Conservation (phyloP, 2,888 invertebrate genomes). For the Tetheella fluctuosa region DNA sequence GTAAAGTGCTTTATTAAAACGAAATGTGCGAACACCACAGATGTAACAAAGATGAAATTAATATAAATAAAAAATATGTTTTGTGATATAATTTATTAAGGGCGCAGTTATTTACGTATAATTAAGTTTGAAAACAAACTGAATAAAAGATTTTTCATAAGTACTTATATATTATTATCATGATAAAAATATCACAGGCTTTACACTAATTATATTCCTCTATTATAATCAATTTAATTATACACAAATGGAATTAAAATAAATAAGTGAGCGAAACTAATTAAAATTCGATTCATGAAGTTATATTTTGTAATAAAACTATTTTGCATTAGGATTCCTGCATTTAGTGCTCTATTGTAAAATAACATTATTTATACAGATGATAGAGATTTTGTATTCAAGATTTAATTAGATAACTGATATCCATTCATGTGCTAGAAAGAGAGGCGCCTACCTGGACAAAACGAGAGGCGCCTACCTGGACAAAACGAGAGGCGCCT, state of each 20-base stretch:
- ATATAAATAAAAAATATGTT: neutral
- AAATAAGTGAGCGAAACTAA: neutral
- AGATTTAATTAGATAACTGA: no score
- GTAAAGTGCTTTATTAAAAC: neutral
- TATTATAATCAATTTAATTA: neutral
- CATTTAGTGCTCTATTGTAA: neutral
- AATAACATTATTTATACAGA: neutral
- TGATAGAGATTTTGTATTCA: neutral
- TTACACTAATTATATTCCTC: slow-evolving; percentile 2
- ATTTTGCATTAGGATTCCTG: neutral
- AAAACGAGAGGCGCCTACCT: no score
- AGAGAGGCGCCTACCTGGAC: no score
- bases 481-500: no score
- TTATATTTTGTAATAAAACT: neutral
- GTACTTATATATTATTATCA: neutral
- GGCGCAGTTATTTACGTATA: neutral
- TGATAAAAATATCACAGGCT: slow-evolving; percentile 7
- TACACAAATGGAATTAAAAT: neutral
- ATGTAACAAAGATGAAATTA: neutral
- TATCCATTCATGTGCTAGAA: no score
- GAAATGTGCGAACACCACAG: neutral
- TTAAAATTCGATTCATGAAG: neutral
- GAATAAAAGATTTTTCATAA: neutral
- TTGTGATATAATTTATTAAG: neutral
- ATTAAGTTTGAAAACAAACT: neutral